These are phyloP conservation scores for Donacobius atricapilla DNA, from an alignment of 2,113 vertebrate species.

Conservation along the genomic window DNA sequence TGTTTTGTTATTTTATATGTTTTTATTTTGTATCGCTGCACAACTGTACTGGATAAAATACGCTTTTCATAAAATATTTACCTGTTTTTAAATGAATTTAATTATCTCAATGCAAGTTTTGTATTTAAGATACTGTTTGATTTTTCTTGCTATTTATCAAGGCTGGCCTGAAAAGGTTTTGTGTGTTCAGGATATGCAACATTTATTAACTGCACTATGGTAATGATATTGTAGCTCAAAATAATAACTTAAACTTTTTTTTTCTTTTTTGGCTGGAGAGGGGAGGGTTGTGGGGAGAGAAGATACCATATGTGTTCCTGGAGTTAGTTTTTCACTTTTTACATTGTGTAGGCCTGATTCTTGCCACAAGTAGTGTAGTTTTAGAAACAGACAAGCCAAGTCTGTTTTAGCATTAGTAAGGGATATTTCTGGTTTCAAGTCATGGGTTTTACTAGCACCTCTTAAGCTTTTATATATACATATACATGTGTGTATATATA, in stretches of 20 bases:
- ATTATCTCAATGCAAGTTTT: conserved; percentile 82
- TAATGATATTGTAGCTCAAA: conserved; percentile 66
- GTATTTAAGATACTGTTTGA: conserved; percentile 73
- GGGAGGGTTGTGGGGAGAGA: neutral
- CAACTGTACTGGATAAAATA: conserved; percentile 73
- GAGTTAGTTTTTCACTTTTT: conserved; percentile 61
- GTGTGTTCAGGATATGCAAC: conserved; percentile 74
- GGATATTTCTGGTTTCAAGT: conserved; percentile 87
- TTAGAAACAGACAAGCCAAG: conserved; percentile 80
- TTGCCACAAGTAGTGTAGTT: conserved; percentile 81
- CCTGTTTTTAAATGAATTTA: conserved; percentile 78
- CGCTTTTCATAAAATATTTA: conserved; percentile 71
- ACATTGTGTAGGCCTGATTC: conserved; percentile 68
- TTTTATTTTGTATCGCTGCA: conserved; percentile 66
- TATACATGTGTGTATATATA: too few relatives aligned
- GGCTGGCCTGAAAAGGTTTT: conserved; percentile 73
- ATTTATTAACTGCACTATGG: conserved; percentile 77
- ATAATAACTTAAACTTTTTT: conserved; percentile 67
- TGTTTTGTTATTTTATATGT: conserved; percentile 37
- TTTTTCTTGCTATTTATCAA: conserved; percentile 78
- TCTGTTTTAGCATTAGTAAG: conserved; percentile 94
- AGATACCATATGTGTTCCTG: conserved; percentile 69
- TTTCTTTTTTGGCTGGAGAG: neutral
- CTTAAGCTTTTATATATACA: neutral
- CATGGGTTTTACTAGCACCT: conserved; percentile 70